These are phyloP conservation scores for Aculops lycopersici DNA, from an alignment of 1,140 invertebrate species.

Conservation along the genomic window DNA sequence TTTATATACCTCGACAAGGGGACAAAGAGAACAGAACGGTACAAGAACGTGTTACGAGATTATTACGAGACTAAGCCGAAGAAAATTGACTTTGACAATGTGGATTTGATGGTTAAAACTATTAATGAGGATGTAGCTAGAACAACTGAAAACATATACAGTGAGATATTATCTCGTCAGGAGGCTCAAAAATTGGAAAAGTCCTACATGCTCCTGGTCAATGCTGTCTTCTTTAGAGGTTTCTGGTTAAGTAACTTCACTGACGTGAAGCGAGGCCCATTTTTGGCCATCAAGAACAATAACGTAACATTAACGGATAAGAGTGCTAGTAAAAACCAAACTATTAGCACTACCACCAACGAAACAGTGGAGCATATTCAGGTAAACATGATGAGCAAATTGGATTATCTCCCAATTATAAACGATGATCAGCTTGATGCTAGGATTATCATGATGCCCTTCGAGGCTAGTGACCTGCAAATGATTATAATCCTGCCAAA, in stretches of 20 bases:
- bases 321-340: not conserved
- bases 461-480: slow-evolving; percentile 5
- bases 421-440: slow-evolving; percentile 1
- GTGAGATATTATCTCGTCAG: not conserved
- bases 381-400: slow-evolving; percentile 5
- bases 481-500: slow-evolving; percentile 6
- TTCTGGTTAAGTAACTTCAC: slow-evolving; percentile 3
- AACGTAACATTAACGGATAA: not conserved
- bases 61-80: slow-evolving; percentile 7
- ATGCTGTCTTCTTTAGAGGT: slow-evolving; percentile 7
- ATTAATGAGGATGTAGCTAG: slow-evolving; percentile 4
- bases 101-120: slow-evolving; percentile 3
- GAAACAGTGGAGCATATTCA: not conserved
- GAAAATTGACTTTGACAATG: slow-evolving; percentile 2
- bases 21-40: not conserved
- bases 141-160: slow-evolving; percentile 5
- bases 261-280: slow-evolving; percentile 1
- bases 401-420: slow-evolving; percentile 2
- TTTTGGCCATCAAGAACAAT: not conserved
- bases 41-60: slow-evolving; percentile 1
- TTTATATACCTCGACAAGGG: slow-evolving; percentile 6
- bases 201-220: slow-evolving; percentile 1
- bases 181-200: slow-evolving; percentile 1
- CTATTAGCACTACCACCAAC: not conserved
- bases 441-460: slow-evolving; percentile 2